Percentiles rank a stretch among this genome's conserved stretches.
phyloP scores from a whole-genome alignment of 2,888 invertebrate species.

The Cheilosia vernalis region DNA sequence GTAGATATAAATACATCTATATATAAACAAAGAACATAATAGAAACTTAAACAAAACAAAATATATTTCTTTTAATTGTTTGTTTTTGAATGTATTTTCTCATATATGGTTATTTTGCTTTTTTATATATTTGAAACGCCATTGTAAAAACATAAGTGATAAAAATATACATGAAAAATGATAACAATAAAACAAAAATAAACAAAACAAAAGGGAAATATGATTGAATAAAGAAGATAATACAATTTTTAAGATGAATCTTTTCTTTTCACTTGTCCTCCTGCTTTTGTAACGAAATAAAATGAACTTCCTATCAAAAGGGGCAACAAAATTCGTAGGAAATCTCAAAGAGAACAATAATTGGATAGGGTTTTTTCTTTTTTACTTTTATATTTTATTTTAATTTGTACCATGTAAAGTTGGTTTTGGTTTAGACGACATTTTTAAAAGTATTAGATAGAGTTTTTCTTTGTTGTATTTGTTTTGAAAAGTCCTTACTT shows the following conservation, averaged over 20 bases:
- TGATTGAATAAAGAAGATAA: slow-evolving; percentile 64
- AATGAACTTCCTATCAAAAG: slow-evolving; percentile 30
- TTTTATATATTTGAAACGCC: slow-evolving; percentile 80
- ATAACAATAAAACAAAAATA: slow-evolving; percentile 63
- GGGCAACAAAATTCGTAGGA: slow-evolving; percentile 75
- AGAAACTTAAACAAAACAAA: slow-evolving; percentile 32
- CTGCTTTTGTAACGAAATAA: slow-evolving; percentile 54
- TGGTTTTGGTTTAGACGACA: slow-evolving; percentile 27
- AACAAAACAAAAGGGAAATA: slow-evolving; percentile 66
- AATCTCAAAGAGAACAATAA: slow-evolving; percentile 68
- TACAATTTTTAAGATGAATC: slow-evolving; percentile 72
- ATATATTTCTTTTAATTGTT: slow-evolving; percentile 62
- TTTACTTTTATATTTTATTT: slow-evolving; percentile 23
- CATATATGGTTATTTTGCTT: slow-evolving; percentile 66
- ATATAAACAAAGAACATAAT: slow-evolving; percentile 37
- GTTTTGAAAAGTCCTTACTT: slow-evolving; percentile 11
- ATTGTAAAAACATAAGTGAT: slow-evolving; percentile 83
- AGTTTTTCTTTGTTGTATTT: slow-evolving; percentile 29
- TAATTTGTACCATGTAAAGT: slow-evolving; percentile 15
- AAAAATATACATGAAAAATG: slow-evolving; percentile 74
- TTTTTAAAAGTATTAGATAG: slow-evolving; percentile 43
- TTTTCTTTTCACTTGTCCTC: slow-evolving; percentile 20
- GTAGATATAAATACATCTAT: slow-evolving; percentile 63
- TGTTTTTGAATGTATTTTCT: slow-evolving; percentile 63
- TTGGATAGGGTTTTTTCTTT: slow-evolving; percentile 4